Percentiles rank a stretch among this genome's conserved stretches.
phyloP scores from a whole-genome alignment of 2,797 vertebrate species.

The Centroberyx gerrardi region DNA sequence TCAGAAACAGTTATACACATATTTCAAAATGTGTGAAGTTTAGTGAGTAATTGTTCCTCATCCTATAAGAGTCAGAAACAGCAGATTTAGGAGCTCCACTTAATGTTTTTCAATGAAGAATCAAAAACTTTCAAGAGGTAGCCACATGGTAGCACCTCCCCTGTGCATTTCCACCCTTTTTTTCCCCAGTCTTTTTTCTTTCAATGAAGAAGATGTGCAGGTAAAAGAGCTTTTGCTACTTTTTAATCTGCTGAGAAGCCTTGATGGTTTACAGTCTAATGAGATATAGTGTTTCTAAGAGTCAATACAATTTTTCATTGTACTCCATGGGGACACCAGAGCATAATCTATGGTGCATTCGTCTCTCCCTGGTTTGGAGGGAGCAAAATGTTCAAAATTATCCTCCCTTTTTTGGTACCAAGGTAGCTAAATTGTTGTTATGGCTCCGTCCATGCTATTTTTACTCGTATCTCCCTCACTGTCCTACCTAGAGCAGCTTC shows the following conservation, averaged over 20 bases:
- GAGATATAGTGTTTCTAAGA: conserved; percentile 47
- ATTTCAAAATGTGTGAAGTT: not conserved
- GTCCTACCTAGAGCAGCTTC: not conserved
- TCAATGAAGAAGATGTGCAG: not conserved
- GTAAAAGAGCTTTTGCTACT: conserved; percentile 17
- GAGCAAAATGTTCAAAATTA: conserved; percentile 19
- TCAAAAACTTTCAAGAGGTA: no score
- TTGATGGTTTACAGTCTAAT: conserved; percentile 47
- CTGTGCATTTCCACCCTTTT: no score
- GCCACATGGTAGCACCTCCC: no score
- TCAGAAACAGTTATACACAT: no score
- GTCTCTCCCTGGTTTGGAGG: conserved; percentile 26
- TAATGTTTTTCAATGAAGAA: no score
- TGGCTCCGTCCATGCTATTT: conserved; percentile 13
- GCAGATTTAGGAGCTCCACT: no score
- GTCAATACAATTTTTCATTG: conserved; percentile 33
- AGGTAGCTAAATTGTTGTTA: conserved; percentile 27
- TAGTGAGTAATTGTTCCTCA: not conserved
- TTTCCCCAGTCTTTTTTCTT: no score
- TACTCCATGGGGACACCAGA: conserved; percentile 3
- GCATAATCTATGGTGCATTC: conserved; percentile 29
- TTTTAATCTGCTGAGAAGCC: conserved; percentile 33
- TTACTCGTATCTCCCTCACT: not conserved
- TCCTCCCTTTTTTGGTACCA: conserved; percentile 12
- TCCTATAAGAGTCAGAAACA: not conserved